A percentile compares a stretch with the other conserved stretches of the same genome.
Evolutionary conservation across 2,888 invertebrate species (phyloP).

Genomic region (Trypoxylon attenuatum): DNA sequence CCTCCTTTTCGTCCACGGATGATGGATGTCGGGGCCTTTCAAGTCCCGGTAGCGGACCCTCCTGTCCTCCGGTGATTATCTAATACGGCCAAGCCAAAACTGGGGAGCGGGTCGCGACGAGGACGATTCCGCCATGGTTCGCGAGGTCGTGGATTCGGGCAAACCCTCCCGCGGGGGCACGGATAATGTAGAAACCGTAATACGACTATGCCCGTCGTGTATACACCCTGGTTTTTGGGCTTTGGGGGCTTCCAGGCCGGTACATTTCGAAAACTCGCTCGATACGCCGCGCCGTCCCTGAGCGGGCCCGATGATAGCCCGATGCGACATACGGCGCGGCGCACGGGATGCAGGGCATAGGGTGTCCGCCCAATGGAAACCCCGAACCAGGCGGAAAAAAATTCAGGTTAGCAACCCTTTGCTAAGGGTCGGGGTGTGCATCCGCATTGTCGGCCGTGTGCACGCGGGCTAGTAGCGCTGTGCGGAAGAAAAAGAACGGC

Average conservation of each 20-base stretch:
- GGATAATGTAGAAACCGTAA: slow-evolving; percentile 43
- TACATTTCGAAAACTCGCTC: slow-evolving; percentile 46
- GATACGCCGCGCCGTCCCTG: not conserved
- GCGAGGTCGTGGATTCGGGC: too few species aligned
- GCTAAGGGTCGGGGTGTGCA: slow-evolving; percentile 9
- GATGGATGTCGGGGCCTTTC: slow-evolving; percentile 67
- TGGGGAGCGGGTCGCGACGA: slow-evolving; percentile 10
- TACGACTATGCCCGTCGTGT: slow-evolving; percentile 39
- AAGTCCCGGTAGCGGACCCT: slow-evolving; percentile 53
- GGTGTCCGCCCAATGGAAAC: slow-evolving; percentile 28
- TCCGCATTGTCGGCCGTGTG: slow-evolving; percentile 24
- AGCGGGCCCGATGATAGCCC: not conserved
- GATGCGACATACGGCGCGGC: slow-evolving; percentile 62
- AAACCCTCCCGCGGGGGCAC: slow-evolving; percentile 21
- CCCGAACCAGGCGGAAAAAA: slow-evolving; percentile 16
- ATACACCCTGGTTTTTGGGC: slow-evolving; percentile 17
- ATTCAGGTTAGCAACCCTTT: slow-evolving; percentile 37
- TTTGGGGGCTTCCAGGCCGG: slow-evolving; percentile 40
- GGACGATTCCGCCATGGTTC: slow-evolving; percentile 10
- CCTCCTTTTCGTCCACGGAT: slow-evolving; percentile 40
- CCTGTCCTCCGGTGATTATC: slow-evolving; percentile 65
- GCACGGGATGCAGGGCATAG: slow-evolving; percentile 29
- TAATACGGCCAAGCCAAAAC: slow-evolving; percentile 55
- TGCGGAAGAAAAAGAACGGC: slow-evolving; percentile 41
- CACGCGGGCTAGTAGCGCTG: slow-evolving; percentile 29